These are phyloP conservation scores for Bergia sp. DNA, from an alignment of 92 coral and sea anemone species.

Conservation along the genomic window DNA sequence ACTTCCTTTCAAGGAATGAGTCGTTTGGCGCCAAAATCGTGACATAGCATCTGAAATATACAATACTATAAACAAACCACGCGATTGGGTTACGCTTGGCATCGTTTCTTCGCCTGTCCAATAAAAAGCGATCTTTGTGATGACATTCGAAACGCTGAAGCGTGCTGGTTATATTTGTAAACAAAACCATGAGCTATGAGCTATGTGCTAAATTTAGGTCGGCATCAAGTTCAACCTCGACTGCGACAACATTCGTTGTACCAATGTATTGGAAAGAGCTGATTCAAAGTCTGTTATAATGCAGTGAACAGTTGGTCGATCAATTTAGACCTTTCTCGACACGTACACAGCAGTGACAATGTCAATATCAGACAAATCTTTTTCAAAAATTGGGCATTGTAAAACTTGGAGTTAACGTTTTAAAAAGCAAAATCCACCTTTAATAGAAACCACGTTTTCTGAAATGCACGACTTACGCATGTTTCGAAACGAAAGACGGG, in stretches of 20 bases:
- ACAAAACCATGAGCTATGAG: not conserved
- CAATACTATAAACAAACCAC: not conserved
- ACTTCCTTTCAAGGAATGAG: not conserved
- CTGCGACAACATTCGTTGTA: too few relatives aligned
- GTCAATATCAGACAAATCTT: too few relatives aligned
- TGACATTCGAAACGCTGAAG: not conserved
- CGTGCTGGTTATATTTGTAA: not conserved
- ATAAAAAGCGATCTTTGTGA: not conserved
- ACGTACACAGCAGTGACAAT: not conserved
- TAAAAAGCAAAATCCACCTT: too few relatives aligned
- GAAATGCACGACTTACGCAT: not conserved
- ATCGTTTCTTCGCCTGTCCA: not conserved
- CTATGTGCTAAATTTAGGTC: conserved; percentile 7
- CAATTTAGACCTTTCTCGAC: not conserved
- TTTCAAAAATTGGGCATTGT: too few relatives aligned
- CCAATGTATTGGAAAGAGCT: too few relatives aligned
- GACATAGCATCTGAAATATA: not conserved
- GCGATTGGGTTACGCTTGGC: not conserved
- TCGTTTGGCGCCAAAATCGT: conserved; percentile 20
- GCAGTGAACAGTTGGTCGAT: not conserved
- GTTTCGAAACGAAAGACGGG: not conserved
- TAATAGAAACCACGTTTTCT: not conserved
- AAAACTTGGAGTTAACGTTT: too few relatives aligned
- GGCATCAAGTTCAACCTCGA: not conserved
- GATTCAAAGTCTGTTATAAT: too few relatives aligned